Base-by-base conservation (phyloP, 2,797 vertebrate genomes). In the Pangasius larnaudii region DNA sequence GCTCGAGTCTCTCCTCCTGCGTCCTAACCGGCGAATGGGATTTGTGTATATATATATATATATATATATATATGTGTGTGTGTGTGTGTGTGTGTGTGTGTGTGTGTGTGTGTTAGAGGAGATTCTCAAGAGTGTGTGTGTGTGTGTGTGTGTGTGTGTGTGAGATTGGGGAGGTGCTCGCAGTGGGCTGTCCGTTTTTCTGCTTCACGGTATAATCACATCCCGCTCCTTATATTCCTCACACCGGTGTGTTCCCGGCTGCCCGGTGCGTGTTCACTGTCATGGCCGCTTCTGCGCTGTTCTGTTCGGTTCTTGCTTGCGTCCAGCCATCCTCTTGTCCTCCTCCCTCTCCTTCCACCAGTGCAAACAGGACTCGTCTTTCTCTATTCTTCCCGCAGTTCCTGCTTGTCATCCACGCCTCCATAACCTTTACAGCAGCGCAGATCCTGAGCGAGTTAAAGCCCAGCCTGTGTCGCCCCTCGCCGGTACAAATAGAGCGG, bases 371-470 rank as follows among this genome's bases (percentile, higher is more conserved):
- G 10, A 74, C 93, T 96, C 95, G 87, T 93, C 91, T 93, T 94
- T 94, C 93, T 94, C 93, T 88, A 78, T 91, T 93, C 92, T 91
- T 92, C 90, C 92, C 74, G 91, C 93, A 89, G 93, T 89, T 87
- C 85, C 93, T 93, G 93, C 92, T 93, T 94, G 92, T 93, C 94
- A 94, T 93, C 94, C 88, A 92, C 94, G 92, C 93, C 92, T 94
- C 79, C 93, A 27, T 87, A 51, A 74, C 74, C 39, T 39, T 87
- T 42, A 9, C 22, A 82, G 67, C 92, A 93, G 94, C 93, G 33
- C 85, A 88, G 14, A n/a, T 71, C 80, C 85, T 81, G 84, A 49
- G 14, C 16, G 87, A 39, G 51, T 56, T 33, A 14, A 85, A 7
- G 63, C 71, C 92, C 72, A 93, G 89, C 90, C 88, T 85, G 39